A percentile compares a stretch with the other conserved stretches of the same genome.
Evolutionary conservation across 1,140 invertebrate genomes (phyloP).

Genomic region (Probaryconus sp.): DNA sequence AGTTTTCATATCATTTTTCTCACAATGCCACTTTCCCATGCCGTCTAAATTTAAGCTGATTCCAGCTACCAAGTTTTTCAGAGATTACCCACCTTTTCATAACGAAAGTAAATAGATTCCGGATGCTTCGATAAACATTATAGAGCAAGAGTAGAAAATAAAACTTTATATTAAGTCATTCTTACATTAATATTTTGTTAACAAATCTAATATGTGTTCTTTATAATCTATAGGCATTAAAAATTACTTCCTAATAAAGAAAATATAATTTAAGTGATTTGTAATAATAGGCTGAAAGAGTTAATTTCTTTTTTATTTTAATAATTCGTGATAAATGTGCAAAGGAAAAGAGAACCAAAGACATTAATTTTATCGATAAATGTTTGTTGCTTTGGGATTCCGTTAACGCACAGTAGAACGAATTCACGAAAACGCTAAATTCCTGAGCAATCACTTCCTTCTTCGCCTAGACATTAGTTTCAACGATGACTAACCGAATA

Average conservation of each 20-base stretch:
- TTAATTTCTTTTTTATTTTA: too few relatives aligned
- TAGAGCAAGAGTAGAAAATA: too few relatives aligned
- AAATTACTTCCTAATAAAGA: too few relatives aligned
- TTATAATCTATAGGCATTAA: too few relatives aligned
- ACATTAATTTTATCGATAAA: constrained; percentile 37
- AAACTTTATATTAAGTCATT: too few relatives aligned
- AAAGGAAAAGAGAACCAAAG: too few relatives aligned
- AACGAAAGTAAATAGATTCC: constrained; percentile 20
- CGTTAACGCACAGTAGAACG: constrained; percentile 1
- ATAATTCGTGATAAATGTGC: too few relatives aligned
- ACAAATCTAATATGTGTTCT: too few relatives aligned
- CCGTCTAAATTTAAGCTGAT: constrained; percentile 33
- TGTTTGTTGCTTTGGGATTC: constrained; percentile 22
- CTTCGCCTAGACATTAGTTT: constrained; percentile 45
- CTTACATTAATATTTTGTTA: too few relatives aligned
- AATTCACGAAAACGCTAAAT: constrained; percentile 42
- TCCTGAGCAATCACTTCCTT: constrained; percentile 32
- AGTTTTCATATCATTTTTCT: constrained; percentile 29
- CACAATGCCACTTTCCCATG: constrained; percentile 22
- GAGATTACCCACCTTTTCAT: constrained; percentile 10
- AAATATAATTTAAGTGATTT: too few relatives aligned
- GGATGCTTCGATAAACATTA: too few relatives aligned
- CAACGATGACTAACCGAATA: constrained; percentile 50
- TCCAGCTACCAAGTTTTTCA: constrained; percentile 9
- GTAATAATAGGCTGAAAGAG: too few relatives aligned